These are phyloP conservation scores for Pinna nobilis DNA, from an alignment of 1,140 invertebrate genomes.

Conservation along the genomic window DNA sequence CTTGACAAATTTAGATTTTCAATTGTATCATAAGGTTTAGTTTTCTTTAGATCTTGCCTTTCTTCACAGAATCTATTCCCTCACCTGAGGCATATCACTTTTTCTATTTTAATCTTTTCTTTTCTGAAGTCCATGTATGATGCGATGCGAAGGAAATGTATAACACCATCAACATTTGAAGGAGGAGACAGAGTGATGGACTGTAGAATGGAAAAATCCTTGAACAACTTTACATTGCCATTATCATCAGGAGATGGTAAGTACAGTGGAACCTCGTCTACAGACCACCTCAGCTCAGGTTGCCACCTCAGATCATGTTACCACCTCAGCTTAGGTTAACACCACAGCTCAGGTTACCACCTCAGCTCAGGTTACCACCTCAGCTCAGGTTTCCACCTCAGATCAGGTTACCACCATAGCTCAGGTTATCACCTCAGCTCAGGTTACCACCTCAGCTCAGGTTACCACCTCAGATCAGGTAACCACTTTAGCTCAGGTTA, in stretches of 20 bases:
- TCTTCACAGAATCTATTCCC: neutral
- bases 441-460: too few species aligned
- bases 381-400: too few species aligned
- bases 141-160: conserved; percentile 47
- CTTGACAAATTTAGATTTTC: neutral
- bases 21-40: neutral
- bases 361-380: too few species aligned
- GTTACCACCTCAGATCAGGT: too few species aligned
- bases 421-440: too few species aligned
- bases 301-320: too few species aligned
- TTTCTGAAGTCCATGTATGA: conserved; percentile 55
- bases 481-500: too few species aligned
- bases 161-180: conserved; percentile 53
- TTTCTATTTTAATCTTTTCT: conserved; percentile 4
- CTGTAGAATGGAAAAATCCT: neutral
- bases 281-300: too few species aligned
- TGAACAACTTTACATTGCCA: conserved; percentile 40
- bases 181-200: conserved; percentile 4
- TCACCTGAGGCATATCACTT: neutral
- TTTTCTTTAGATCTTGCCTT: neutral
- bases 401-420: too few species aligned
- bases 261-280: too few species aligned
- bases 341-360: too few species aligned
- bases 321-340: too few species aligned
- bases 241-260: conserved; percentile 43